These are phyloP conservation scores for Tetranychus piercei DNA, from an alignment of 2,888 invertebrate species.

Conservation along the genomic window DNA sequence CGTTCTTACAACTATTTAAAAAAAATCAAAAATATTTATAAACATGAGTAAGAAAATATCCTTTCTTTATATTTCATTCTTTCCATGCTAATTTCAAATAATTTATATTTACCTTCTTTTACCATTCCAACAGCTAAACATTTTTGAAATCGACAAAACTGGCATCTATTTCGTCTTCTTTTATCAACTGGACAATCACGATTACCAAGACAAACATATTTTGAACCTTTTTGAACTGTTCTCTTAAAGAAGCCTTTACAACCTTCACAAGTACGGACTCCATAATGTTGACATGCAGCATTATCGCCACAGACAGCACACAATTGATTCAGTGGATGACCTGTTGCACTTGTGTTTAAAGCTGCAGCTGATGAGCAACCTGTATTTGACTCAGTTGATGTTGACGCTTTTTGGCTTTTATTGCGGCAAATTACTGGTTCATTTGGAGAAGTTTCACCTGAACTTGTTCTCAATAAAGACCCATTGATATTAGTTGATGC, in stretches of 20 bases:
- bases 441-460: neutral
- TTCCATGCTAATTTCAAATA: neutral
- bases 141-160: slow-evolving; percentile 97
- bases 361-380: slow-evolving; percentile 66
- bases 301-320: slow-evolving; percentile 98
- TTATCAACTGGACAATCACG: slow-evolving; percentile 96
- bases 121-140: slow-evolving; percentile 97
- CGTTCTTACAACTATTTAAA: slow-evolving; percentile 51
- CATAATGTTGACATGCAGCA: slow-evolving; percentile 94
- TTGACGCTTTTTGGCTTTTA: neutral
- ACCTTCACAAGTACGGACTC: slow-evolving; percentile 96
- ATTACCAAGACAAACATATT: slow-evolving; percentile 80
- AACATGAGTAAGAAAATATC: neutral
- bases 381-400: neutral
- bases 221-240: slow-evolving; percentile 94
- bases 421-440: neutral
- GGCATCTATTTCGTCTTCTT: slow-evolving; percentile 83
- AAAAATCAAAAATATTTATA: neutral
- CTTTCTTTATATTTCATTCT: neutral
- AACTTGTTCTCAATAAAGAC: neutral
- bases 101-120: slow-evolving; percentile 51
- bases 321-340: slow-evolving; percentile 53
- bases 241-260: slow-evolving; percentile 65
- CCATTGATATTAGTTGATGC: neutral
- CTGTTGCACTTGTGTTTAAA: slow-evolving; percentile 93